Evolutionary conservation across 2,113 vertebrate species (phyloP).

Genomic region (Otus sunia): DNA sequence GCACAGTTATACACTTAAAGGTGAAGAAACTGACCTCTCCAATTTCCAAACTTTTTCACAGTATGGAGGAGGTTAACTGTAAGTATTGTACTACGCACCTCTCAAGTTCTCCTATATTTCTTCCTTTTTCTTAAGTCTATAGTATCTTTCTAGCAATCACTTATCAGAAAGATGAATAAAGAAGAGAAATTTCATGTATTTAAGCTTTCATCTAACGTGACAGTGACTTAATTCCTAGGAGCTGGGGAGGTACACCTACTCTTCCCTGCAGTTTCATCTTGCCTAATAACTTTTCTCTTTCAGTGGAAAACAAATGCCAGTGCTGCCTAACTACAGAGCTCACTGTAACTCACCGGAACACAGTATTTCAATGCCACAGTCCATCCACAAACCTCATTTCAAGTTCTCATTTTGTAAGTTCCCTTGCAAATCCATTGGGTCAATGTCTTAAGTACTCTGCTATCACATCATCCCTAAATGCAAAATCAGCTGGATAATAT

Average conservation of each 20-base stretch:
- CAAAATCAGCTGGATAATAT: not conserved
- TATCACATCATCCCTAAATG: not conserved
- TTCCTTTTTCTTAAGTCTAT: not conserved
- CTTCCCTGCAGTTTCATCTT: not conserved
- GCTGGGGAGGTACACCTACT: not conserved
- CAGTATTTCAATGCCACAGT: not conserved
- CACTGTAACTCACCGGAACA: not conserved
- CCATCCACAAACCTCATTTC: not conserved
- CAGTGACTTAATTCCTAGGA: not conserved
- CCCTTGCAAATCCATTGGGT: not conserved
- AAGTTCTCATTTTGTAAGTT: not conserved
- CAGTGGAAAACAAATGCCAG: not conserved
- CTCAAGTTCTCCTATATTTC: not conserved
- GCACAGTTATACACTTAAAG: not conserved
- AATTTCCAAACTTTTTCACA: not conserved
- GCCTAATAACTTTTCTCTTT: not conserved
- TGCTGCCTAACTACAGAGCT: not conserved
- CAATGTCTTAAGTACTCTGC: not conserved
- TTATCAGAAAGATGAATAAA: not conserved
- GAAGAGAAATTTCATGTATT: not conserved
- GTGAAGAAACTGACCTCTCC: not conserved
- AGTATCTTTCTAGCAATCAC: not conserved
- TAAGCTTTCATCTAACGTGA: not conserved
- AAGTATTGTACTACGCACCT: not conserved
- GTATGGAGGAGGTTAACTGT: not conserved